Percentiles rank a stretch among this genome's conserved stretches.
Conservation (phyloP, 2,888 invertebrate species). For the Micropterix aruncella region DNA sequence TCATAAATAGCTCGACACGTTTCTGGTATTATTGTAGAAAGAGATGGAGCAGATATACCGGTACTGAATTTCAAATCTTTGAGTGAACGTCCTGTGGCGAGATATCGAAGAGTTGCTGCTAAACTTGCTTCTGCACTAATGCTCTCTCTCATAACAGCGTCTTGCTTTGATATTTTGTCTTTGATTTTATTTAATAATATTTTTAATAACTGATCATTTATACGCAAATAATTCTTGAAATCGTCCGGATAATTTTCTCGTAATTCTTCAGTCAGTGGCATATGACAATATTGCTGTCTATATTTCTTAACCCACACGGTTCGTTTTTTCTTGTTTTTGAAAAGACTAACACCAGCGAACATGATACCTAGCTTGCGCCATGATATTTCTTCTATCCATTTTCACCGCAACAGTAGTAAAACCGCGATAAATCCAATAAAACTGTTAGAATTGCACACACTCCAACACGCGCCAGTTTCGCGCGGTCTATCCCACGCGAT, state of each 20-base stretch:
- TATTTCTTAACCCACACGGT: conserved; percentile 5
- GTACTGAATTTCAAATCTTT: too few relatives aligned
- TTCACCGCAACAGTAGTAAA: conserved; percentile 4
- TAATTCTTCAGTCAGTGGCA: conserved; percentile 5
- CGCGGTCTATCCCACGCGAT: conserved; percentile 6
- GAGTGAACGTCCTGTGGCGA: too few relatives aligned
- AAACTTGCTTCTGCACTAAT: too few relatives aligned
- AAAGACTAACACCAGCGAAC: conserved; percentile 5
- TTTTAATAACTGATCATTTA: conserved; percentile 4
- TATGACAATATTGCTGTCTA: conserved; percentile 5
- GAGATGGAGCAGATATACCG: too few relatives aligned
- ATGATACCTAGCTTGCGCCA: conserved; percentile 5
- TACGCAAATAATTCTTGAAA: conserved; percentile 5
- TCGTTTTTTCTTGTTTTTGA: conserved; percentile 5
- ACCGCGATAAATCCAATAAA: conserved; percentile 4
- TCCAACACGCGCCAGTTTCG: conserved; percentile 7
- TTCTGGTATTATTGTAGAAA: too few relatives aligned
- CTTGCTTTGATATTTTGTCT: conserved; percentile 3
- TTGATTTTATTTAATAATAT: conserved; percentile 2
- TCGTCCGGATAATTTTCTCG: conserved; percentile 5
- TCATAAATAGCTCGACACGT: too few relatives aligned
- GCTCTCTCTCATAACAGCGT: too few relatives aligned
- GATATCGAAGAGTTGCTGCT: too few relatives aligned
- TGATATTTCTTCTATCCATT: conserved; percentile 5
- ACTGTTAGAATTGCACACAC: conserved; percentile 5